Conservation (phyloP, 2,888 invertebrate species). For the Epinotia demarniana region DNA sequence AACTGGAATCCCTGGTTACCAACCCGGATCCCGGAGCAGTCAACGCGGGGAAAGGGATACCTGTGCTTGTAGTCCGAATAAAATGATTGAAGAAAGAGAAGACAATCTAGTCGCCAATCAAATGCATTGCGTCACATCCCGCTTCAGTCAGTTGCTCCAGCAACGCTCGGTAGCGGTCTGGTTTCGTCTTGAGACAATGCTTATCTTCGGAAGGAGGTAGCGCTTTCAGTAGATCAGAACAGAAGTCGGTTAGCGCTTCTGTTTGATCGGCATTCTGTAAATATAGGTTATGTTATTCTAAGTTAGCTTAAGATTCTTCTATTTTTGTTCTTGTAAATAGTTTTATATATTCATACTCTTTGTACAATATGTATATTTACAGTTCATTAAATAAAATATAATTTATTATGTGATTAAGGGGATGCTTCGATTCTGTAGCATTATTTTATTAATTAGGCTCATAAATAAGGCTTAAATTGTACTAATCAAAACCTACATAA, state of each 20-base stretch:
- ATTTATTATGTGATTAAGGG: background rate
- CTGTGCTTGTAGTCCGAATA: background rate
- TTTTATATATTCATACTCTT: no score
- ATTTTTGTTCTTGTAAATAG: no score
- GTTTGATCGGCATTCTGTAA: constrained; percentile 59
- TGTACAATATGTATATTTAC: no score
- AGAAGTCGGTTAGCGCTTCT: constrained; percentile 55
- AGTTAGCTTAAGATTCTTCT: no score
- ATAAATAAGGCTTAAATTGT: no score
- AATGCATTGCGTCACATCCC: constrained; percentile 21
- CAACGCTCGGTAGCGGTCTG: constrained; percentile 43
- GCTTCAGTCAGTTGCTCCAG: constrained; percentile 23
- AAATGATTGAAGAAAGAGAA: background rate
- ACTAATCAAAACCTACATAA: no score
- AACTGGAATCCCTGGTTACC: no score
- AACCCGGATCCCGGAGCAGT: no score
- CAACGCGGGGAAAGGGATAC: no score
- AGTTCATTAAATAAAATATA: no score
- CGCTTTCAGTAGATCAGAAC: constrained; percentile 51
- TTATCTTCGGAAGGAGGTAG: constrained; percentile 49
- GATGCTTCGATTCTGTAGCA: background rate
- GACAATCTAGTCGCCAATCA: background rate
- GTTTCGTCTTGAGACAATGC: constrained; percentile 50
- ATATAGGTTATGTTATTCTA: no score
- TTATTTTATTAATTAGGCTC: no score